A percentile compares a stretch with the other conserved stretches of the same genome.
phyloP scores from a whole-genome alignment of 2,888 invertebrate species.

The Drosophila percnosoma region DNA sequence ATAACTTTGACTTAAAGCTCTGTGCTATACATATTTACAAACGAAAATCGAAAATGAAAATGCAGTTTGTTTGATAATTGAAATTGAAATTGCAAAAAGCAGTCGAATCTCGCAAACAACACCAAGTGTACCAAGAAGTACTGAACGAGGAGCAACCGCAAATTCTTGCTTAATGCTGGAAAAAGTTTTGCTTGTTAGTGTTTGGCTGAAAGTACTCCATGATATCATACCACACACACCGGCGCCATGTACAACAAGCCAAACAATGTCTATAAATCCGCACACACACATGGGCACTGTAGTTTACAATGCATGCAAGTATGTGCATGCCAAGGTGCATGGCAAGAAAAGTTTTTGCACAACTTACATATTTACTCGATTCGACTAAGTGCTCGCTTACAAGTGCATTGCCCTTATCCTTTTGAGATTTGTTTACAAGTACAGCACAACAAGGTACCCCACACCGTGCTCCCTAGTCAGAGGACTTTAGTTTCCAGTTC shows the following conservation, averaged over 20 bases:
- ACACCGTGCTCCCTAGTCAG: not conserved
- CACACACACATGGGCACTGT: slow-evolving; percentile 17
- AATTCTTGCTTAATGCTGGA: slow-evolving; percentile 66
- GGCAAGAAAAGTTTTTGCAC: slow-evolving; percentile 52
- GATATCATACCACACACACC: slow-evolving; percentile 58
- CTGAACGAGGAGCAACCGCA: slow-evolving; percentile 51
- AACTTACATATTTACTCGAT: slow-evolving; percentile 77
- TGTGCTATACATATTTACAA: slow-evolving; percentile 60
- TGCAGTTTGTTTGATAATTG: slow-evolving; percentile 58
- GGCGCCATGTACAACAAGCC: slow-evolving; percentile 36
- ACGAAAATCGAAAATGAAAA: slow-evolving; percentile 60
- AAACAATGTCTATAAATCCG: slow-evolving; percentile 69
- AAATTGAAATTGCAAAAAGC: slow-evolving; percentile 51
- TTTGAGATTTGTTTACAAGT: slow-evolving; percentile 73
- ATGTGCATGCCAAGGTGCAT: slow-evolving; percentile 29
- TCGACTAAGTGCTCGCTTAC: slow-evolving; percentile 75
- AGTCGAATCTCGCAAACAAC: slow-evolving; percentile 27
- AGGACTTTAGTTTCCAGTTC: not conserved
- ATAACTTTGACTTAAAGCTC: slow-evolving; percentile 23
- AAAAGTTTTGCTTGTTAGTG: slow-evolving; percentile 75
- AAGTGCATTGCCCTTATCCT: slow-evolving; percentile 70
- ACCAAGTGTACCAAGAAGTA: slow-evolving; percentile 12
- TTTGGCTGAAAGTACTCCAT: slow-evolving; percentile 52
- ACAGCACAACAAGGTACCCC: slow-evolving; percentile 20
- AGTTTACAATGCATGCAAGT: not conserved